Conservation (phyloP, 1,140 invertebrate species). For the Potamilus streckersoni region DNA sequence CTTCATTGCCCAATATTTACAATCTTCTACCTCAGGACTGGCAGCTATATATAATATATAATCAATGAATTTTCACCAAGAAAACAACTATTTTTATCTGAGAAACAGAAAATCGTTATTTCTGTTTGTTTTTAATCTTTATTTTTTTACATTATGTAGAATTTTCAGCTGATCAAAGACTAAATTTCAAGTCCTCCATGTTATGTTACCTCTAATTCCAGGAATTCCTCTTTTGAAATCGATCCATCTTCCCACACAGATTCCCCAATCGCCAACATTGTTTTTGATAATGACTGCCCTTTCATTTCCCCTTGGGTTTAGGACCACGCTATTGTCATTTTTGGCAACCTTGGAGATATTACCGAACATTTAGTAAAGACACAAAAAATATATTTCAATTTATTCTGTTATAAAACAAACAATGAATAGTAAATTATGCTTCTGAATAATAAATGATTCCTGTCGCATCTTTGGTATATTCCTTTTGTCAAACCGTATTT, state of each 20-base stretch:
- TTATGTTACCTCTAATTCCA: constrained; percentile 5
- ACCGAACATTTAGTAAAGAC: not conserved
- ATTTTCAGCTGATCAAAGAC: no score
- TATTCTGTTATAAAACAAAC: no score
- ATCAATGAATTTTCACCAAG: no score
- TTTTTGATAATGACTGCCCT: constrained; percentile 60
- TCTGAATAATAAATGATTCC: no score
- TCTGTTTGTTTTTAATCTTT: not conserved
- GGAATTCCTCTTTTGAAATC: constrained; percentile 45
- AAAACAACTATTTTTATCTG: no score
- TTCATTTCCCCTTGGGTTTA: constrained; percentile 47
- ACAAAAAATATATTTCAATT: no score
- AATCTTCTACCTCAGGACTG: not conserved
- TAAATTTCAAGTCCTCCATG: not conserved
- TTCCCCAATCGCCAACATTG: constrained; percentile 55
- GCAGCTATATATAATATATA: no score
- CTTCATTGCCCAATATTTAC: not conserved
- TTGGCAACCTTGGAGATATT: not conserved
- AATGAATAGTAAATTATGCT: no score
- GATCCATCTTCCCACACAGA: constrained; percentile 51
- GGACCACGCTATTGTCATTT: not conserved
- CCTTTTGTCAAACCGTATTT: no score
- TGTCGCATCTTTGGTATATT: no score
- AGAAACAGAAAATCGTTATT: not conserved
- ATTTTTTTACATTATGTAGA: no score